Evolutionary conservation across 2,888 invertebrate genomes (phyloP), one percentile per base, ranked within the genome.

Genomic region (Aphrophora alni): DNA sequence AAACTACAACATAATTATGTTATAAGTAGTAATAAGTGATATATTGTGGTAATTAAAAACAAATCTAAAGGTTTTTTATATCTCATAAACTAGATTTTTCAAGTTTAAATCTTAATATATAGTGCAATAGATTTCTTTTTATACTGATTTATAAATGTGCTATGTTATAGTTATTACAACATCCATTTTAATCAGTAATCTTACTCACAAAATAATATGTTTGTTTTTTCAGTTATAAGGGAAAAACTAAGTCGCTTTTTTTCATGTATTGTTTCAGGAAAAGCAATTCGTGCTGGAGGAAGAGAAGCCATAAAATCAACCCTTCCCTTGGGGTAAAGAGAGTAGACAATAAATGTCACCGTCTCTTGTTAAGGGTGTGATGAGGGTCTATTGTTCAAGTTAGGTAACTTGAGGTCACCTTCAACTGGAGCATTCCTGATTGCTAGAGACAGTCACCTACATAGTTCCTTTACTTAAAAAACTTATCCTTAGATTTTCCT

Each of bases 361-460:
- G 21, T 59, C 59, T 59, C 59, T 59, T 59, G 59, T 59, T 59
- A 59, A 59, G 21, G 59, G 59, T 21, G 59, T 59, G 59, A 59
- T 59, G 59, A 59, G 59, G 59, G 59, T 59, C 59, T 59, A 59
- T 59, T 59, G 59, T 59, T 59, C 21, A 59, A 59, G 59, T 59
- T 59, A 21, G 59, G 59, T 21, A 59, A 59, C 59, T 59, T 59
- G 59, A 21, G 59, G 59, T 59, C 59, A 59, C 59, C 59, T 59
- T 59, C 59, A 59, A 21, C 59, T 59, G 59, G 59, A 59, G 21
- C n/a, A 5, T 59, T 59, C 59, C 44, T 59, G 59, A 44, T 44
- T 44, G 17, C 14, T 14, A 12, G 5, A 21, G 4, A 3, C 21
- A 21, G 59, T 21, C 59, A 59, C 59, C 21, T 59, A 3, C 21